Evolutionary conservation across 2,113 vertebrate genomes (phyloP).

Genomic region (Protobothrops flavoviridis): DNA sequence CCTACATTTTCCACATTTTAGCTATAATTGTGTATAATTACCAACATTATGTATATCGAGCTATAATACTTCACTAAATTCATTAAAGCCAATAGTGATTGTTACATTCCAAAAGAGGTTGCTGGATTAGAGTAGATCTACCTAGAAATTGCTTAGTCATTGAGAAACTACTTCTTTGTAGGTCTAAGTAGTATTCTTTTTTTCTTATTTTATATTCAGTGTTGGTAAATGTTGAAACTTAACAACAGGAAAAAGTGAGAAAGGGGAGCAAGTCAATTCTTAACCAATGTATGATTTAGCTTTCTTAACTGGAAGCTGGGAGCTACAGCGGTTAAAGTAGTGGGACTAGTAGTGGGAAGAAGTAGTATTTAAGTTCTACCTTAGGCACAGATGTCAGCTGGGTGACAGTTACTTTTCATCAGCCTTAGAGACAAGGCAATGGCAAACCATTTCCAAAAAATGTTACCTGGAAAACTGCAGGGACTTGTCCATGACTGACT

Average conservation of each 20-base stretch:
- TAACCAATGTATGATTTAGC: constrained; percentile 4
- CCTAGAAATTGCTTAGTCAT: background rate
- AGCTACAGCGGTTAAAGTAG: background rate
- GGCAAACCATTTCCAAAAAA: background rate
- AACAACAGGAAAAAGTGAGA: background rate
- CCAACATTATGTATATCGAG: background rate
- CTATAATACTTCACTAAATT: background rate
- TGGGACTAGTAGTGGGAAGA: background rate
- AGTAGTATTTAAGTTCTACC: background rate
- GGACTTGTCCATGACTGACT: background rate
- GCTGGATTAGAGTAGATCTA: background rate
- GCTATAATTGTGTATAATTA: background rate
- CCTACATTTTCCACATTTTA: background rate
- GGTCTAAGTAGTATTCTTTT: background rate
- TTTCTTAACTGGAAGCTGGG: constrained; percentile 26
- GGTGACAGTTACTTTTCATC: background rate
- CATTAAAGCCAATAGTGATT: background rate
- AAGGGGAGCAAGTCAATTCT: constrained; percentile 17
- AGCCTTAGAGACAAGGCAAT: background rate
- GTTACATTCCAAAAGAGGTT: background rate
- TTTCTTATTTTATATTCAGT: background rate
- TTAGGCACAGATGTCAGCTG: background rate
- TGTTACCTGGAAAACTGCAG: background rate
- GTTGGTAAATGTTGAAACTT: background rate
- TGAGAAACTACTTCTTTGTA: background rate